Base-by-base conservation (phyloP, 2,797 vertebrate genomes). In the Ctenopoma multispine region DNA sequence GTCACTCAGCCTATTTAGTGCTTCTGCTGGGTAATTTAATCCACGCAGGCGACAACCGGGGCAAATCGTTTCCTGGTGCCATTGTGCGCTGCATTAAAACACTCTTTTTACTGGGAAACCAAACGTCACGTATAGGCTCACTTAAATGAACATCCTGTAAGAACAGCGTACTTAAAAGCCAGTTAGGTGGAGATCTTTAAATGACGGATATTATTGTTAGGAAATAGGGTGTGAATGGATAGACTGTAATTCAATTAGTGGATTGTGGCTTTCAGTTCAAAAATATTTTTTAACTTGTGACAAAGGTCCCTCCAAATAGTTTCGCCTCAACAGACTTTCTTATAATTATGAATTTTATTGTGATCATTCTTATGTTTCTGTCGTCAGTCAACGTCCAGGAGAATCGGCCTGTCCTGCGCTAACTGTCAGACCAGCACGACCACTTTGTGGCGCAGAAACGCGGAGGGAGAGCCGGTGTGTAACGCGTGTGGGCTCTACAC, bases 401-500 rank as follows among this genome's bases (percentile, higher is more conserved):
- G 98, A 75, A 95, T 99, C 80, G 98, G 98, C 54, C 89, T 99
- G 83, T 98, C 97, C 58, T 99, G 98, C 89, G 97, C 98, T 40
- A 99, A 99, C 82, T 99, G 98, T 89, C 97, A 99, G 78, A 99
- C 98, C 65, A 96, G 96, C 64, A 99, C 98, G 40, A 99, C 98
- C 67, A 99, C 98, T 20, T 83, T 99, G 89, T 99, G 98, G 98
- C 97, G 98, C 87, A 96, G 98, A 74, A 99, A 99, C 3, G 96
- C 98, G 0, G 98, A 99, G 85, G 98, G 98, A 0, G 98, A 99
- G 79, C 98, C 98, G 0, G 98, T 99, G 90, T 99, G 98, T 85
- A 99, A 99, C 2, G 98, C 98, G 0, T 99, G 98, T 0, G 98
- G 98, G 21, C 96, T 99, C 74, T 99, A 99, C 93, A 99, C 97